Evolutionary conservation across 2,888 invertebrate species (phyloP).

Genomic region (Lasioglossum malachurum): DNA sequence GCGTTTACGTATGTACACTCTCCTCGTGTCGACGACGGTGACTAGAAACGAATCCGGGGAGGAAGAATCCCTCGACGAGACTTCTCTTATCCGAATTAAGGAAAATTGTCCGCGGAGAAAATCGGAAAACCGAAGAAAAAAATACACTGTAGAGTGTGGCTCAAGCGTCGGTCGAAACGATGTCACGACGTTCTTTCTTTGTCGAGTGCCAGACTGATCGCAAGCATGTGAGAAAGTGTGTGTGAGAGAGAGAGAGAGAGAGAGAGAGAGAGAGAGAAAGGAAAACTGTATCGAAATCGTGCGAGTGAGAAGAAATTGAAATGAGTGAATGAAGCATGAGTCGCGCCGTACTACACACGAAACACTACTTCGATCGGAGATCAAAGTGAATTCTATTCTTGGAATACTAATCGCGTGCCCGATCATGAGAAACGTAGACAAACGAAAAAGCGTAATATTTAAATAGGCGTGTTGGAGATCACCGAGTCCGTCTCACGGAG

Average conservation of each 20-base stretch:
- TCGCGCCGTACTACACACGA: slow-evolving; percentile 56
- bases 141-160: slow-evolving; percentile 70
- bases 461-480: slow-evolving; percentile 35
- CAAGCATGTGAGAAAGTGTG: slow-evolving; percentile 5
- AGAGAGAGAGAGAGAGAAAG: slow-evolving; percentile 14
- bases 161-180: slow-evolving; percentile 69
- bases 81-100: slow-evolving; percentile 84
- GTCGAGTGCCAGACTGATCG: slow-evolving; percentile 30
- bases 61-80: slow-evolving; percentile 65
- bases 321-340: slow-evolving; percentile 40
- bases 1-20: background rate
- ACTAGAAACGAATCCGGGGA: slow-evolving; percentile 2
- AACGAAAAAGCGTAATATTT: slow-evolving; percentile 42
- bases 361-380: slow-evolving; percentile 23
- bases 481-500: slow-evolving; percentile 76
- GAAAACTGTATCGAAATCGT: slow-evolving; percentile 21
- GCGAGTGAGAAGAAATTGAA: slow-evolving; percentile 20
- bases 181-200: slow-evolving; percentile 56
- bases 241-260: background rate
- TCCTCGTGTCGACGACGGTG: slow-evolving; percentile 44
- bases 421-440: slow-evolving; percentile 9
- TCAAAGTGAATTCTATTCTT: slow-evolving; percentile 54
- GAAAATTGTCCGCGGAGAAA: slow-evolving; percentile 44
- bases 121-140: slow-evolving; percentile 15
- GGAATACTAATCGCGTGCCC: slow-evolving; percentile 29